A percentile compares a stretch with the other conserved stretches of the same genome.
Conservation (phyloP, 2,888 invertebrate genomes). For the Ctena decussata region DNA sequence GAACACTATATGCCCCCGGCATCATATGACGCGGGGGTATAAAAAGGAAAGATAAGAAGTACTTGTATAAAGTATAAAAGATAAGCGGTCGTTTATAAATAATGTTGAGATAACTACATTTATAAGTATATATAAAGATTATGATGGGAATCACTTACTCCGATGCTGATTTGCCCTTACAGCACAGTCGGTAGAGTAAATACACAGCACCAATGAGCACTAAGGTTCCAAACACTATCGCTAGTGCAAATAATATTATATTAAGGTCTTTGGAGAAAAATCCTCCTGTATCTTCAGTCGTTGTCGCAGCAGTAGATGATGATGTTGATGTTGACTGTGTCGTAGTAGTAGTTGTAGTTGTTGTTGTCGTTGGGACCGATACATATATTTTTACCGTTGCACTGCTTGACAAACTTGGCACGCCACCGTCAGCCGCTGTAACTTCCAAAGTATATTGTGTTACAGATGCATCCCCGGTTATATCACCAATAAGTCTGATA, state of each 20-base stretch:
- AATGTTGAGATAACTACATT: too few relatives aligned
- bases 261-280: neutral
- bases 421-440: constrained; percentile 47
- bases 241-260: neutral
- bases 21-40: too few relatives aligned
- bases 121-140: too few relatives aligned
- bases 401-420: constrained; percentile 29
- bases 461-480: constrained; percentile 42
- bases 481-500: constrained; percentile 35
- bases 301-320: neutral
- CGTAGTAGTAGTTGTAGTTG: neutral
- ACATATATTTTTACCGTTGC: constrained; percentile 22
- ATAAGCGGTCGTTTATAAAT: too few relatives aligned
- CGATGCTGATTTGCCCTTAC: too few relatives aligned
- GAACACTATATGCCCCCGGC: too few relatives aligned
- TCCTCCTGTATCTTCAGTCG: too few relatives aligned
- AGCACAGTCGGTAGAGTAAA: neutral
- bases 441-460: constrained; percentile 39
- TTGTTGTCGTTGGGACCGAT: constrained; percentile 16
- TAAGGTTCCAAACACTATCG: neutral
- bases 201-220: neutral
- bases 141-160: too few relatives aligned
- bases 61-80: too few relatives aligned
- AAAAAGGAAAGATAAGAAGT: too few relatives aligned
- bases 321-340: neutral